phyloP scores from a whole-genome alignment of 2,113 vertebrate genomes.

The Laticauda colubrina region DNA sequence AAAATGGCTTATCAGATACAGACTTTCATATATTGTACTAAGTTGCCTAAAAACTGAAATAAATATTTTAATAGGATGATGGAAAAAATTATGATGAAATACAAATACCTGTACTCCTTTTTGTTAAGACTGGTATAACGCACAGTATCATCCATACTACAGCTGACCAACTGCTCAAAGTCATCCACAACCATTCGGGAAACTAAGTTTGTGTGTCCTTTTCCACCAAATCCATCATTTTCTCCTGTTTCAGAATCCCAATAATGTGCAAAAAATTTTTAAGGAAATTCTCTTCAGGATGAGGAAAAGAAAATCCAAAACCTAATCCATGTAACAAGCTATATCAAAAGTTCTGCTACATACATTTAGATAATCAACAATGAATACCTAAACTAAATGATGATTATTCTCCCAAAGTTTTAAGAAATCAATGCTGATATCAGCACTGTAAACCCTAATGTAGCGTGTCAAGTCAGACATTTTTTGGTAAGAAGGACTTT shows the following conservation, averaged over 20 bases:
- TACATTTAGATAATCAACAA: background rate
- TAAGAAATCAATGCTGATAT: background rate
- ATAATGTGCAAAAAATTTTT: slow-evolving; percentile 78
- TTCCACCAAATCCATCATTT: slow-evolving; percentile 84
- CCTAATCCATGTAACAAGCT: background rate
- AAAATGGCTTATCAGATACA: background rate
- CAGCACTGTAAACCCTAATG: background rate
- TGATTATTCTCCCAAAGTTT: background rate
- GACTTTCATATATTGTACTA: background rate
- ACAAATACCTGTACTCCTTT: slow-evolving; percentile 85
- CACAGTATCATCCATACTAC: slow-evolving; percentile 96
- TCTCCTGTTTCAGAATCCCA: slow-evolving; percentile 91
- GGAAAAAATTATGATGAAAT: background rate
- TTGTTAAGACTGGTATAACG: slow-evolving; percentile 81
- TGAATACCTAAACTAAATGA: background rate
- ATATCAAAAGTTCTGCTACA: background rate
- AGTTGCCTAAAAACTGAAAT: background rate
- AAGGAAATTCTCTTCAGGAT: slow-evolving; percentile 61
- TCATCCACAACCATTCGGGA: slow-evolving; percentile 81
- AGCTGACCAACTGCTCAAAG: slow-evolving; percentile 79
- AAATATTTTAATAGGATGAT: background rate
- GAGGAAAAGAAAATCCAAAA: background rate
- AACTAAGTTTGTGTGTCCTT: slow-evolving; percentile 94
- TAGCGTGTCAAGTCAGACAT: background rate
- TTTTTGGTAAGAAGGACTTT: background rate